phyloP scores from a whole-genome alignment of 2,113 vertebrate species.

The Strigops habroptila region DNA sequence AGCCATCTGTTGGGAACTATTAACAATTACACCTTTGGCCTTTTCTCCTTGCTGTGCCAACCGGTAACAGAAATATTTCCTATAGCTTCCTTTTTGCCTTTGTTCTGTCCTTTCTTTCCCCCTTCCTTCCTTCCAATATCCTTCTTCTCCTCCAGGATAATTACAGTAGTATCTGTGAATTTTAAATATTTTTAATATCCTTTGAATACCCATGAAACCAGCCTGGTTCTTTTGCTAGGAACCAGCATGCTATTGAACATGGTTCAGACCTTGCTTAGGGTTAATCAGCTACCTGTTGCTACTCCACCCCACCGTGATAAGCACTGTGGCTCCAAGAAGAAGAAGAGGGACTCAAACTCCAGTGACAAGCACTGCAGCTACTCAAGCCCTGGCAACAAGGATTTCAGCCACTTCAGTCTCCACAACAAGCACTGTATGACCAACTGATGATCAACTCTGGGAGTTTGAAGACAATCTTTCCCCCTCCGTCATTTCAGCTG shows the following conservation, averaged over 20 bases:
- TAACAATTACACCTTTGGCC: not conserved
- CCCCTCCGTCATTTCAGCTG: not conserved
- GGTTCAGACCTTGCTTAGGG: not conserved
- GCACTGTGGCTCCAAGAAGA: not conserved
- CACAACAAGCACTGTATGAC: not conserved
- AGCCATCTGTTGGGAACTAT: not conserved
- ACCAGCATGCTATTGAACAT: not conserved
- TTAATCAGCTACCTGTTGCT: not conserved
- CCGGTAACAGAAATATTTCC: not conserved
- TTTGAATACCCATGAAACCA: not conserved
- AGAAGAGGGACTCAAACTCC: not conserved
- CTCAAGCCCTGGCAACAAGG: not conserved
- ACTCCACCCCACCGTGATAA: not conserved
- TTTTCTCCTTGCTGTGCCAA: not conserved
- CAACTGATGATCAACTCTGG: not conserved
- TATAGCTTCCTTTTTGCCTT: not conserved
- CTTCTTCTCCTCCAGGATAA: not conserved
- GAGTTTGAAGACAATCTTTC: not conserved
- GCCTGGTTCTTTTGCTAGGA: not conserved
- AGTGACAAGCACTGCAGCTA: not conserved
- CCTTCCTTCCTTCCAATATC: not conserved
- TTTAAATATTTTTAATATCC: not conserved
- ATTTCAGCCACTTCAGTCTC: not conserved
- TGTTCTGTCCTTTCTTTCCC: not conserved
- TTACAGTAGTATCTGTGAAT: not conserved